Evolutionary conservation across 2,888 invertebrate genomes (phyloP).

Genomic region (Chymomyza amoena): DNA sequence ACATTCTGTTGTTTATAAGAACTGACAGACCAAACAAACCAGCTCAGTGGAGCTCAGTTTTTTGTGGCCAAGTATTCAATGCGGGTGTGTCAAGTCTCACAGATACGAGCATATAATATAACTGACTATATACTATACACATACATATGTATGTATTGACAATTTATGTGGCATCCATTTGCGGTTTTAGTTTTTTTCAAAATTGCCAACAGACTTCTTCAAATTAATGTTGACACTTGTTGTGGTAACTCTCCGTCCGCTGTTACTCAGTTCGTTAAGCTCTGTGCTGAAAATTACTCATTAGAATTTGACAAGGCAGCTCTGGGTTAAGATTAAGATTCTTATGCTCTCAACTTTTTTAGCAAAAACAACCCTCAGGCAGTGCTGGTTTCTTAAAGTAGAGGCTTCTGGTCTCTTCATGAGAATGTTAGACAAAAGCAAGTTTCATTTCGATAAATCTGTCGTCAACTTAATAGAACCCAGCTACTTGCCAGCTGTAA

Average conservation of each 20-base stretch:
- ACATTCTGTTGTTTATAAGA: constrained; percentile 52
- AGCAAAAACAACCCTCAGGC: constrained; percentile 1
- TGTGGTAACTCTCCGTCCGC: constrained; percentile 10
- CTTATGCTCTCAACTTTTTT: constrained; percentile 12
- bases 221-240: constrained; percentile 72
- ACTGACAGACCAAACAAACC: constrained; percentile 61
- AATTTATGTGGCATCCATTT: constrained; percentile 57
- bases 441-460: constrained; percentile 44
- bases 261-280: background rate
- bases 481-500: background rate
- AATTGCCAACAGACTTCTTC: constrained; percentile 55
- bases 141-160: constrained; percentile 38
- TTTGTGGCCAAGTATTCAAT: constrained; percentile 39
- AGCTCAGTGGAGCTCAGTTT: background rate
- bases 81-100: constrained; percentile 57
- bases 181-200: constrained; percentile 40
- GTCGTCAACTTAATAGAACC: background rate
- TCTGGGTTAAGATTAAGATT: constrained; percentile 46
- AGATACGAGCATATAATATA: constrained; percentile 24
- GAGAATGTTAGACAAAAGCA: constrained; percentile 37
- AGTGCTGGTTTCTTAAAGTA: constrained; percentile 6
- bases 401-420: constrained; percentile 11
- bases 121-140: constrained; percentile 35
- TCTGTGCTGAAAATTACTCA: constrained; percentile 40
- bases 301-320: constrained; percentile 46